Conservation (phyloP, 2,113 vertebrate species). For the Python bivittatus region DNA sequence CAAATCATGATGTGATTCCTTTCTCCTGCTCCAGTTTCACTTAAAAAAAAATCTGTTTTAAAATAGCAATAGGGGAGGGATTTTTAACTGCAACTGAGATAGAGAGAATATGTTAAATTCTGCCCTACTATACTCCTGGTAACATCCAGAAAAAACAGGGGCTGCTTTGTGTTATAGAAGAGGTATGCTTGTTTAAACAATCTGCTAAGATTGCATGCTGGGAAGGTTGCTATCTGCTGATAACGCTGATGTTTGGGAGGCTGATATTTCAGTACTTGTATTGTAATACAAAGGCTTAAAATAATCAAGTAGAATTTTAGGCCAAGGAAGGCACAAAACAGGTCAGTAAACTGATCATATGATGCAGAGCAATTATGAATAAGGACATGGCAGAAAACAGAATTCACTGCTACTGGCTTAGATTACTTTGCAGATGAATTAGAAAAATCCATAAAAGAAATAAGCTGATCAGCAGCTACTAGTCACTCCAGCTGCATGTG, state of each 20-base stretch:
- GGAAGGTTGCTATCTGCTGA: neutral
- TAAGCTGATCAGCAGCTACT: neutral
- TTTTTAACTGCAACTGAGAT: neutral
- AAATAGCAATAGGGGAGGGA: neutral
- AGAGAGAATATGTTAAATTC: neutral
- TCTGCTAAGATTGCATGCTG: neutral
- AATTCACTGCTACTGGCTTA: neutral
- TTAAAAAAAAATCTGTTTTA: neutral
- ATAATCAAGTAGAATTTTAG: neutral
- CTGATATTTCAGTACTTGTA: neutral
- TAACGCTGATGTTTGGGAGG: too few relatives aligned
- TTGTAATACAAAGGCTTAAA: neutral
- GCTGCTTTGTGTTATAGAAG: neutral
- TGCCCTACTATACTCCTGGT: neutral
- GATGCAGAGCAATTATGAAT: too few relatives aligned
- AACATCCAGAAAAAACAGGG: neutral
- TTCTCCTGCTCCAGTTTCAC: neutral
- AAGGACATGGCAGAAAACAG: neutral
- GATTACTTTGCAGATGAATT: neutral
- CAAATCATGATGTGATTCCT: too few relatives aligned
- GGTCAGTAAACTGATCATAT: neutral
- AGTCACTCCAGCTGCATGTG: neutral
- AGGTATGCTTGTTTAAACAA: neutral
- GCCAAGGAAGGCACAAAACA: neutral
- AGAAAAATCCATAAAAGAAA: neutral